These are phyloP conservation scores for Branchellion lobata DNA, from an alignment of 2,888 invertebrate genomes.

Conservation along the genomic window DNA sequence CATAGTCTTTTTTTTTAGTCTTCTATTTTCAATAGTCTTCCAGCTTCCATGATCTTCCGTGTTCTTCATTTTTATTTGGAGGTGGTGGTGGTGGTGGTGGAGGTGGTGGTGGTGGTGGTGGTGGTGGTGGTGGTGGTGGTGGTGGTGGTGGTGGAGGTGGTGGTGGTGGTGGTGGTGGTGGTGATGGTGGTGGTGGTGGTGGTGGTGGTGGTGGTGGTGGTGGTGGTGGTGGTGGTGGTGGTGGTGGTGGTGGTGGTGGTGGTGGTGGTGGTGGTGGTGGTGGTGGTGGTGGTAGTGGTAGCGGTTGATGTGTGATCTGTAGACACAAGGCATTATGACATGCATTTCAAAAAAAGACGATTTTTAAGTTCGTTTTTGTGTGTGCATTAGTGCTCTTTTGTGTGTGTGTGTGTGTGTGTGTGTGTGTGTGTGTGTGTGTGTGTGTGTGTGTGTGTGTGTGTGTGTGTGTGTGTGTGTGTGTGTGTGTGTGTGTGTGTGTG, in stretches of 20 bases:
- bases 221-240: not conserved
- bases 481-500: slow-evolving; percentile 25
- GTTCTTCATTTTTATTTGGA: too few relatives aligned
- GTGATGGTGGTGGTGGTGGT: slow-evolving; percentile 2
- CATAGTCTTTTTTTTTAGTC: too few relatives aligned
- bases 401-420: too few relatives aligned
- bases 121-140: slow-evolving; percentile 17
- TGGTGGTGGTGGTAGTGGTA: not conserved
- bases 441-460: slow-evolving; percentile 28
- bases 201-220: slow-evolving; percentile 4
- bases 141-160: not conserved
- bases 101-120: not conserved
- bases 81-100: slow-evolving; percentile 19
- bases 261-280: not conserved
- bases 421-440: slow-evolving; percentile 14
- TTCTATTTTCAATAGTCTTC: too few relatives aligned
- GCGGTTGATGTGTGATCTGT: not conserved
- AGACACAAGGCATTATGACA: too few relatives aligned
- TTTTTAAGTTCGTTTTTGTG: too few relatives aligned
- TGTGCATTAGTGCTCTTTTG: too few relatives aligned
- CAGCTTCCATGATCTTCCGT: too few relatives aligned
- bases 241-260: not conserved
- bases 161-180: not conserved
- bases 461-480: slow-evolving; percentile 18
- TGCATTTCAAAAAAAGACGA: too few relatives aligned